phyloP scores from a whole-genome alignment of 2,888 invertebrate genomes.

The Carpatolechia fugitivella region DNA sequence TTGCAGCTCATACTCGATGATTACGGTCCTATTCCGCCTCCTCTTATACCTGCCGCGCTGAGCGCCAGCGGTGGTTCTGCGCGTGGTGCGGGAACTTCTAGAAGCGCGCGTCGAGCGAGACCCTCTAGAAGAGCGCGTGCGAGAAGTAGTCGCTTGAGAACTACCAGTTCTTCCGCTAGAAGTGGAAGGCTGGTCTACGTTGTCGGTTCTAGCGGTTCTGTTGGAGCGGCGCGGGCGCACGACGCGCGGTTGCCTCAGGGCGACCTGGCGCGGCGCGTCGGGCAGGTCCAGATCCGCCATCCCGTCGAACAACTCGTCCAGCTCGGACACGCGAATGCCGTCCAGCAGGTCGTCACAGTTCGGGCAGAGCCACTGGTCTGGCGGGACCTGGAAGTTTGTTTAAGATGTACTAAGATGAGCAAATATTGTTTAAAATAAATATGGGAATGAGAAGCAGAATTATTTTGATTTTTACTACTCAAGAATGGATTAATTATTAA shows the following conservation, averaged over 20 bases:
- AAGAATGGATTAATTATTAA: too few relatives aligned
- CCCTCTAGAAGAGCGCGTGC: conserved; percentile 15
- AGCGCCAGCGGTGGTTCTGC: background rate
- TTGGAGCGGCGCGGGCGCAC: too few relatives aligned
- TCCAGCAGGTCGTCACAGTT: conserved; percentile 74
- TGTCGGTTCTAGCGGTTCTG: conserved; percentile 27
- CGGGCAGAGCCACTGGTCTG: conserved; percentile 94
- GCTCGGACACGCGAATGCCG: conserved; percentile 45
- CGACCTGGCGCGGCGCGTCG: conserved; percentile 41
- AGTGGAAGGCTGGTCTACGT: conserved; percentile 44
- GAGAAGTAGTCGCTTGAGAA: conserved; percentile 26
- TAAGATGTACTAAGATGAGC: background rate
- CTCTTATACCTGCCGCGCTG: conserved; percentile 39
- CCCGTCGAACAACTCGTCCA: conserved; percentile 69
- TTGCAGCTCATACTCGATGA: conserved; percentile 83
- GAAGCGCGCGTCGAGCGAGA: conserved; percentile 24
- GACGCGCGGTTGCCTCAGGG: conserved; percentile 29
- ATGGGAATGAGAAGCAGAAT: too few relatives aligned
- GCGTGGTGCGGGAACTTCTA: conserved; percentile 4
- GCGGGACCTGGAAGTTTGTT: conserved; percentile 78
- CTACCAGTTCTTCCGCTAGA: conserved; percentile 36
- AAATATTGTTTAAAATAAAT: too few relatives aligned
- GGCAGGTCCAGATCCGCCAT: conserved; percentile 43
- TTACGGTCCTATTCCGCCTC: conserved; percentile 78
- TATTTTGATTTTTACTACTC: too few relatives aligned